Evolutionary conservation across 2,113 vertebrate genomes (phyloP).

Genomic region (Orycteropus afer): DNA sequence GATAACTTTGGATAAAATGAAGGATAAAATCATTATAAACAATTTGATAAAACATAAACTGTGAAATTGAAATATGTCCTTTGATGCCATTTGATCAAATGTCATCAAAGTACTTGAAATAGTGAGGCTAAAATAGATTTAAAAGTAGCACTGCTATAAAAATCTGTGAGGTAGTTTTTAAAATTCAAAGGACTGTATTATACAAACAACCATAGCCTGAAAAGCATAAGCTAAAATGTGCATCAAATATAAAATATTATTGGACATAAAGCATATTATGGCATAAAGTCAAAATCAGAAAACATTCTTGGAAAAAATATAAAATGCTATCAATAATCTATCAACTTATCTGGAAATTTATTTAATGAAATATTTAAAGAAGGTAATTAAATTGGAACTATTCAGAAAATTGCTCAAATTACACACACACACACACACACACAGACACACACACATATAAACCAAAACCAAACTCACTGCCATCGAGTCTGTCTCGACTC

Average conservation of each 20-base stretch:
- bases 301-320: neutral
- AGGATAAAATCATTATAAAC: neutral
- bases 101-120: neutral
- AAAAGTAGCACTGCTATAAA: neutral
- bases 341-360: neutral
- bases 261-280: neutral
- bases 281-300: neutral
- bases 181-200: neutral
- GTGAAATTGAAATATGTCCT: neutral
- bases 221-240: neutral
- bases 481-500: no score
- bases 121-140: neutral
- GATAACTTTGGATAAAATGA: neutral
- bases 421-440: no score
- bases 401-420: neutral
- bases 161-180: neutral
- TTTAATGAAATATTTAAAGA: neutral
- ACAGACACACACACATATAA: no score
- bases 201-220: neutral
- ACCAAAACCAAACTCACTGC: no score
- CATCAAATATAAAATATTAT: neutral
- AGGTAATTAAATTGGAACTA: neutral
- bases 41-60: neutral
- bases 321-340: neutral
- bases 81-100: neutral